These are phyloP conservation scores for Protobothrops flavoviridis DNA, from an alignment of 2,113 vertebrate genomes.

Conservation along the genomic window DNA sequence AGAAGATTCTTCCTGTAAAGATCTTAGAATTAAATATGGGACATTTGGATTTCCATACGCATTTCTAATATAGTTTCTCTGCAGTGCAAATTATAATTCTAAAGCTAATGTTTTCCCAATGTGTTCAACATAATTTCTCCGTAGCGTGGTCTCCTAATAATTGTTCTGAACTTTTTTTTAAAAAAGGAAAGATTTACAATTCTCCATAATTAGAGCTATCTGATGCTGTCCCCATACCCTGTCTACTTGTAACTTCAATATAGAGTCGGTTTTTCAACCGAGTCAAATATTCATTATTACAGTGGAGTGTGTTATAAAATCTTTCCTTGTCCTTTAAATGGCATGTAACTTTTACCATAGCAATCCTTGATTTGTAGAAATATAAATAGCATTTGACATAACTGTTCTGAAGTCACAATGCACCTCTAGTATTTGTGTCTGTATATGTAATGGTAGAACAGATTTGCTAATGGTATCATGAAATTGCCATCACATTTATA, in stretches of 20 bases:
- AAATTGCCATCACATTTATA: not conserved
- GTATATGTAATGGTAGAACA: not conserved
- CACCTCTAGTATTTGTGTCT: not conserved
- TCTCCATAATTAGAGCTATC: not conserved
- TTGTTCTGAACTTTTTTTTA: constrained; percentile 75
- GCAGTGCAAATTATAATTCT: constrained; percentile 86
- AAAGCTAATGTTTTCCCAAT: constrained; percentile 81
- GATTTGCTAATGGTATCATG: not conserved
- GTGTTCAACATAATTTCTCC: constrained; percentile 80
- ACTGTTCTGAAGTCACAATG: not conserved
- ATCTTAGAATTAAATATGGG: constrained; percentile 83
- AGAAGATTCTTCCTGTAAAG: constrained; percentile 82
- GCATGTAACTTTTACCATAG: not conserved
- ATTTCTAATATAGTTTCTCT: constrained; percentile 87
- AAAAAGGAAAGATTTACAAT: constrained; percentile 48
- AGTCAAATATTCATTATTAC: not conserved
- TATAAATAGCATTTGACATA: not conserved
- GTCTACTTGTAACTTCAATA: not conserved
- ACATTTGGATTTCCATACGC: constrained; percentile 83
- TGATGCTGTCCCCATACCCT: not conserved
- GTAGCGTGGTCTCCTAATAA: constrained; percentile 79
- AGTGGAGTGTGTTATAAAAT: not conserved
- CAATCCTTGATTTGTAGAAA: not conserved
- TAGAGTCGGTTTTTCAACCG: not conserved
- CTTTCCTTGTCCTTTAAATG: not conserved